Percentiles rank a stretch among this genome's conserved stretches.
These are phyloP conservation scores for Clarias macrocephalus DNA, from an alignment of 2,113 vertebrate species.

Conservation along the genomic window DNA sequence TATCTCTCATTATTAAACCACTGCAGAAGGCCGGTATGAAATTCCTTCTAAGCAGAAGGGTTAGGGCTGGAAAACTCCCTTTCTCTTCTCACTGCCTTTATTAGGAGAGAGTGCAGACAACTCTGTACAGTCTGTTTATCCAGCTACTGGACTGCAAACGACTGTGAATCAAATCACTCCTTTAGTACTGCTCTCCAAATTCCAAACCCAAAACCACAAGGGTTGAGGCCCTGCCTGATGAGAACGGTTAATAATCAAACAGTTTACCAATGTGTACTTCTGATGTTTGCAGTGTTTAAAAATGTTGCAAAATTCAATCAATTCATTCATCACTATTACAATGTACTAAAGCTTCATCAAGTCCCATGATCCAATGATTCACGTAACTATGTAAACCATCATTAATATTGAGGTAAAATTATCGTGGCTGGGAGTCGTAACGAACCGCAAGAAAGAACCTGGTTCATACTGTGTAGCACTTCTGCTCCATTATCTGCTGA, in stretches of 20 bases:
- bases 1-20: neutral
- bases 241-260: neutral
- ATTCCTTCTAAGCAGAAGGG: constrained; percentile 15
- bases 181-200: neutral
- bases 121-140: constrained; percentile 26
- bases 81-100: constrained; percentile 53
- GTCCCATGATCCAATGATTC: neutral
- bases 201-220: neutral
- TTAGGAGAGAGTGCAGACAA: constrained; percentile 42
- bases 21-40: neutral
- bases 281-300: neutral
- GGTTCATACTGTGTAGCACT: neutral
- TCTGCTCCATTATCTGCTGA: constrained; percentile 58
- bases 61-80: constrained; percentile 5
- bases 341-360: neutral
- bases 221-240: neutral
- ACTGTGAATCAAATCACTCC: constrained; percentile 31
- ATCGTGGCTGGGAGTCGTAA: neutral
- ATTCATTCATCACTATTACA: neutral
- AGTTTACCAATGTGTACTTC: neutral
- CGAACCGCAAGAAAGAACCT: neutral
- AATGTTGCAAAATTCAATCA: neutral
- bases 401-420: neutral
- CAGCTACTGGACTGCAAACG: constrained; percentile 13
- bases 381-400: neutral